Percentiles rank a stretch among this genome's conserved stretches.
Evolutionary conservation across 2,797 vertebrate genomes (phyloP).

Genomic region (Gallinago stenura): DNA sequence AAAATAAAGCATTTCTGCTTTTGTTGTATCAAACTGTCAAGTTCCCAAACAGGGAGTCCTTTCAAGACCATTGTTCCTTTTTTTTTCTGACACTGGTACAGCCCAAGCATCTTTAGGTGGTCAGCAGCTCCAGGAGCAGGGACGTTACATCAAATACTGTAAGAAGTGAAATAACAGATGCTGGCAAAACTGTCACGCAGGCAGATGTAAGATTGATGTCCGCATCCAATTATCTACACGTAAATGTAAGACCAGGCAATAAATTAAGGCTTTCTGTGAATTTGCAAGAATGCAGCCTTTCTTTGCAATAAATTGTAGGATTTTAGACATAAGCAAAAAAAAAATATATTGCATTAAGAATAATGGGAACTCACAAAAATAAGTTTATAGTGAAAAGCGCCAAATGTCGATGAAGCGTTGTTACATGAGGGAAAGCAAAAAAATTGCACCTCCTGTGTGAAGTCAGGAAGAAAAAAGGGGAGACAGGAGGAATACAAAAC

Average conservation of each 20-base stretch:
- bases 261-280: neutral
- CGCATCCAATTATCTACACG: neutral
- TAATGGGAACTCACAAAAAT: neutral
- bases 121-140: neutral
- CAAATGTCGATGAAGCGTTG: neutral
- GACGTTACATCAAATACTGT: neutral
- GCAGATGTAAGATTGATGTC: neutral
- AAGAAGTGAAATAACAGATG: neutral
- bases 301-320: neutral
- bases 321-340: neutral
- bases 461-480: neutral
- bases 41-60: neutral
- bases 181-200: neutral
- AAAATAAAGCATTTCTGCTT: neutral
- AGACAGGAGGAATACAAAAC: neutral
- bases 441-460: neutral
- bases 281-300: neutral
- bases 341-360: neutral
- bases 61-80: neutral
- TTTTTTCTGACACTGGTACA: neutral
- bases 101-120: neutral
- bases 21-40: neutral
- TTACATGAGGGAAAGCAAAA: neutral
- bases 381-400: neutral
- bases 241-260: accelerated